Evolutionary conservation across 2,113 vertebrate species (phyloP).

Genomic region (Poicephalus meyeri): DNA sequence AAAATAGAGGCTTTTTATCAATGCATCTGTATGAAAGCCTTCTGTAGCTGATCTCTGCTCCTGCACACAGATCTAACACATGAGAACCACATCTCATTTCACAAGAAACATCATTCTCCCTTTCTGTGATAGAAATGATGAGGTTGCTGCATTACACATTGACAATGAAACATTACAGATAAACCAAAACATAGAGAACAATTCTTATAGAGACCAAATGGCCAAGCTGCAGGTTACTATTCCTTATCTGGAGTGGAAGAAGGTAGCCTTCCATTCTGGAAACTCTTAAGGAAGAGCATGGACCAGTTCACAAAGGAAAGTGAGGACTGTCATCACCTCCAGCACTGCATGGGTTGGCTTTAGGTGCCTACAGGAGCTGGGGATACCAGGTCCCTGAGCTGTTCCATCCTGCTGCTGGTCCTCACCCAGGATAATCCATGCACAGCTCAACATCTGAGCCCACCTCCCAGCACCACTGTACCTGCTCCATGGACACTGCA

Average conservation of each 20-base stretch:
- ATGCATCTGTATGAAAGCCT: accelerated
- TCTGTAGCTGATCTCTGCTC: neutral
- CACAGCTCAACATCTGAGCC: neutral
- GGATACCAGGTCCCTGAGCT: neutral
- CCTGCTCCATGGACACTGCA: too few species aligned
- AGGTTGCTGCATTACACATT: neutral
- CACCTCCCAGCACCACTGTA: neutral
- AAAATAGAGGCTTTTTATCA: accelerated
- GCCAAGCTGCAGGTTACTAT: neutral
- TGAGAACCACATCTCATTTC: accelerated
- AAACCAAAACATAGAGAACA: accelerated
- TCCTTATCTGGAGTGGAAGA: neutral
- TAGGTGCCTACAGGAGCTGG: neutral
- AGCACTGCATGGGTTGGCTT: accelerated
- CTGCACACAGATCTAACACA: accelerated
- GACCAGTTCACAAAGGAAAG: neutral
- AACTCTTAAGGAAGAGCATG: accelerated
- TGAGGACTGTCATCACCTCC: accelerated
- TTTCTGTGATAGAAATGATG: too few species aligned
- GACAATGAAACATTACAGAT: too few species aligned
- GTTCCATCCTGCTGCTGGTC: neutral
- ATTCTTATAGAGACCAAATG: neutral
- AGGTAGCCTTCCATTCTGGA: neutral
- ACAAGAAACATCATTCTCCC: accelerated
- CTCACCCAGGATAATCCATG: neutral